phyloP scores from a whole-genome alignment of 2,113 vertebrate genomes.

The Anser brachyrhynchus region DNA sequence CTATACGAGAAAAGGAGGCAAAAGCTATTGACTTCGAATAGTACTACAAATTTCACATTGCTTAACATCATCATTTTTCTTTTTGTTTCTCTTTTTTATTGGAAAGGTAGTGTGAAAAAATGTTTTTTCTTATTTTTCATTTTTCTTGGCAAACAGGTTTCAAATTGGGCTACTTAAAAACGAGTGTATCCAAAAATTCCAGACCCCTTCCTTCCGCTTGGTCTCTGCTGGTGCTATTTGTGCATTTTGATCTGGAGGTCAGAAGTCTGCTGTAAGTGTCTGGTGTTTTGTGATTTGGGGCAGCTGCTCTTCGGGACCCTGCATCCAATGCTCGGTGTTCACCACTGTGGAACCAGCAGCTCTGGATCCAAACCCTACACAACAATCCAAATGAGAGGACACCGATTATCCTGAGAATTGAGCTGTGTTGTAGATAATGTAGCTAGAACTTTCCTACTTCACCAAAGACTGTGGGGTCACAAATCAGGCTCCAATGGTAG shows the following conservation, averaged over 20 bases:
- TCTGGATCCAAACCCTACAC: neutral
- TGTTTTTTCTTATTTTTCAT: neutral
- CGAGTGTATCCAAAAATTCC: neutral
- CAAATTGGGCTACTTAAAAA: neutral
- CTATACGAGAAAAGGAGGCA: neutral
- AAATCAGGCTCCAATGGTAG: neutral
- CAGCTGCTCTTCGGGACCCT: neutral
- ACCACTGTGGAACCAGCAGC: neutral
- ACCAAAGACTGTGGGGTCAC: neutral
- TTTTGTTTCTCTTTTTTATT: fast-evolving
- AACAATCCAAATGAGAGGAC: neutral
- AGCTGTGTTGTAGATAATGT: neutral
- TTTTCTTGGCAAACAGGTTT: neutral
- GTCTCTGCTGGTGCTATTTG: neutral
- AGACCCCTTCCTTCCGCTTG: neutral
- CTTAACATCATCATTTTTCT: neutral
- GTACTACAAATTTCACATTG: neutral
- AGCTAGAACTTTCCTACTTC: neutral
- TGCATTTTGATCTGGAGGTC: neutral
- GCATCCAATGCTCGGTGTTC: neutral
- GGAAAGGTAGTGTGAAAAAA: neutral
- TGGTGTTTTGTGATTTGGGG: neutral
- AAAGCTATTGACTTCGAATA: neutral
- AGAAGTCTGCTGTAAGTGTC: neutral
- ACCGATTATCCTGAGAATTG: neutral